Conservation (phyloP, 2,888 invertebrate genomes). For the Papilio protenor region DNA sequence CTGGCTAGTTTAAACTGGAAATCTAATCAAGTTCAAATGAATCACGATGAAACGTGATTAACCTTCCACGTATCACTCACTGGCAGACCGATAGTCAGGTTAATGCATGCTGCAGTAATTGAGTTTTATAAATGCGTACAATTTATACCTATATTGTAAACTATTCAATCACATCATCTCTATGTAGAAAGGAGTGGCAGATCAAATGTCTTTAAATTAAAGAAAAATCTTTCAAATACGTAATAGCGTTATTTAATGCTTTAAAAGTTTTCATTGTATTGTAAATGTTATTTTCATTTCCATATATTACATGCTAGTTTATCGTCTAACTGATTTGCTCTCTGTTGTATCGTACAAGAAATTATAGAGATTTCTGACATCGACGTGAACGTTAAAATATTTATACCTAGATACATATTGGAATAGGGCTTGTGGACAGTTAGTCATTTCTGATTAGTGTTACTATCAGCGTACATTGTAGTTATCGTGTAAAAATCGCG, state of each 20-base stretch:
- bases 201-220: neutral
- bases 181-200: neutral
- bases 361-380: neutral
- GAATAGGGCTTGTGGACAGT: slow-evolving; percentile 1
- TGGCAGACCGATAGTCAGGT: slow-evolving; percentile 40
- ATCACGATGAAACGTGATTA: slow-evolving; percentile 40
- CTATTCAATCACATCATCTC: neutral
- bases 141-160: neutral
- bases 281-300: neutral
- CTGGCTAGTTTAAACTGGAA: slow-evolving; percentile 43
- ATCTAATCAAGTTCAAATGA: slow-evolving; percentile 39
- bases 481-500: slow-evolving; percentile 37
- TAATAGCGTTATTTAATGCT: neutral
- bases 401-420: neutral
- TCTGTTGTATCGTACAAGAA: no score
- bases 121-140: neutral
- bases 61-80: slow-evolving; percentile 26
- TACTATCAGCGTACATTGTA: slow-evolving; percentile 51
- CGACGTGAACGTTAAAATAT: neutral
- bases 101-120: slow-evolving; percentile 4
- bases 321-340: no score
- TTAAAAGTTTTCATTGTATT: neutral
- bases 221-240: neutral
- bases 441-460: slow-evolving; percentile 48
- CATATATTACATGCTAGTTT: no score